Conservation (phyloP, 2,113 vertebrate species). For the Passer domesticus region DNA sequence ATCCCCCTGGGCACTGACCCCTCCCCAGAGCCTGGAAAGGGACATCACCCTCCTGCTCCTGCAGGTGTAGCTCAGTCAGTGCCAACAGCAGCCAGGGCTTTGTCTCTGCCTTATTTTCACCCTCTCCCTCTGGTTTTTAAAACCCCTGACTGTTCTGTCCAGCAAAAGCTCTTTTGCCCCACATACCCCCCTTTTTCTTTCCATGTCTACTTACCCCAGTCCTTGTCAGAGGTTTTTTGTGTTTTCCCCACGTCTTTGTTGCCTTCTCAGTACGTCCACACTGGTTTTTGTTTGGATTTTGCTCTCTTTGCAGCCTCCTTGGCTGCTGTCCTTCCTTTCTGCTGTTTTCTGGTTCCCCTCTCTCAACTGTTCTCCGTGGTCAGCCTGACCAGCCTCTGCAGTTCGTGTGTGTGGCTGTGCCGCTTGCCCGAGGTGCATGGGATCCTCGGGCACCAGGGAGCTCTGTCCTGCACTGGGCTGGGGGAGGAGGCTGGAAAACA, state of each 20-base stretch:
- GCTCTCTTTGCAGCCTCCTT: not conserved
- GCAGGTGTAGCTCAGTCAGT: not conserved
- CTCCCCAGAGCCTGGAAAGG: not conserved
- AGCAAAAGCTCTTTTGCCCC: constrained; percentile 17
- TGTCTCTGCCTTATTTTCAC: not conserved
- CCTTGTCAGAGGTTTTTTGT: not conserved
- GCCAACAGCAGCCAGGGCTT: not conserved
- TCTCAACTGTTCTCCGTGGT: constrained; percentile 22
- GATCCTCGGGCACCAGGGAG: constrained; percentile 34
- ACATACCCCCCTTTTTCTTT: not conserved
- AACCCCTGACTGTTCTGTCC: not conserved
- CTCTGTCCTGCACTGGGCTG: constrained; percentile 35
- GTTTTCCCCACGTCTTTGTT: not conserved
- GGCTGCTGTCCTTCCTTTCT: not conserved
- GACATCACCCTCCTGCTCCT: rapidly evolving
- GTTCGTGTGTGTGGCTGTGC: not conserved
- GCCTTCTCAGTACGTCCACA: not conserved
- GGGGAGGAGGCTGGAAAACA: not conserved
- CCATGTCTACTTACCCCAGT: not conserved
- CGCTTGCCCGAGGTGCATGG: not conserved
- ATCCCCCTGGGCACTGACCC: not conserved
- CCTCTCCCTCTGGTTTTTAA: not conserved
- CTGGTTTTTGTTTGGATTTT: not conserved
- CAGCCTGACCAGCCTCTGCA: not conserved
- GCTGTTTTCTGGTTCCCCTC: constrained; percentile 15